phyloP scores from a whole-genome alignment of 2,113 vertebrate species.

The Hippocampus guttulatus region DNA sequence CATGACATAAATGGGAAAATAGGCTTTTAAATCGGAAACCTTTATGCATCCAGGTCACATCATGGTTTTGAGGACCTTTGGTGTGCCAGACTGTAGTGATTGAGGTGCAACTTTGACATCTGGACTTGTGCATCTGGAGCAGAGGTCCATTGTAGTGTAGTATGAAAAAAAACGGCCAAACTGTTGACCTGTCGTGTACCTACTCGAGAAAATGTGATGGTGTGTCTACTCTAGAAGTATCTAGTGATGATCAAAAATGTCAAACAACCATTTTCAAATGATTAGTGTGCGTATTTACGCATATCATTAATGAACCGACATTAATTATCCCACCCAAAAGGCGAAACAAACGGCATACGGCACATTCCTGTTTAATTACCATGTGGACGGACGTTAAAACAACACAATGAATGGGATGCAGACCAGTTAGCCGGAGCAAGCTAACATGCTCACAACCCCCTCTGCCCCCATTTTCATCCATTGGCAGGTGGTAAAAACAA shows the following conservation, averaged over 20 bases:
- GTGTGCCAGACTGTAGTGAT: not conserved
- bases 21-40: too few relatives aligned
- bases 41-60: not conserved
- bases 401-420: conserved; percentile 1
- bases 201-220: too few relatives aligned
- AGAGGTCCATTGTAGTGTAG: not conserved
- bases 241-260: not conserved
- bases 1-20: too few relatives aligned
- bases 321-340: not conserved
- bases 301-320: not conserved
- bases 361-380: not conserved
- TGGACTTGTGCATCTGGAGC: too few relatives aligned
- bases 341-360: not conserved
- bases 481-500: not conserved
- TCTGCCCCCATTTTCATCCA: too few relatives aligned
- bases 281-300: not conserved
- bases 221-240: not conserved
- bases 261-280: not conserved
- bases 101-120: not conserved
- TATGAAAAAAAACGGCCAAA: too few relatives aligned
- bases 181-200: too few relatives aligned
- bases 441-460: conserved; percentile 25
- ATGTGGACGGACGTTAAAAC: not conserved
- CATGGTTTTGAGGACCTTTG: not conserved
- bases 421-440: conserved; percentile 15